Conservation (phyloP, 2,113 vertebrate species). For the Lophura nycthemera region DNA sequence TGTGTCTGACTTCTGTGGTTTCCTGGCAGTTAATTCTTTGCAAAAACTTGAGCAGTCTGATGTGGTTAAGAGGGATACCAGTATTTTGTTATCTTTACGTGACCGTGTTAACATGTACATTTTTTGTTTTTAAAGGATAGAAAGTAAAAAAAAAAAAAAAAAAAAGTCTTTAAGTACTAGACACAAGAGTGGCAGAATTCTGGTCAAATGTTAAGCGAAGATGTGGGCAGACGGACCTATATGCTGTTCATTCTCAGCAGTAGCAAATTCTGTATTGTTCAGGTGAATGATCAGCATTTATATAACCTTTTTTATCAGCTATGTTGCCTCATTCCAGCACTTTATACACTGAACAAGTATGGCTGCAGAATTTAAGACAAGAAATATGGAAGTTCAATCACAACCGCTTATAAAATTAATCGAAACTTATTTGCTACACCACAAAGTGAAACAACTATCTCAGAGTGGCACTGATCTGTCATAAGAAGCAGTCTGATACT, state of each 20-base stretch:
- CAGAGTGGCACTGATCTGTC: neutral
- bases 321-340: neutral
- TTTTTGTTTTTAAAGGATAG: neutral
- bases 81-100: neutral
- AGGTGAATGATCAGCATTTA: neutral
- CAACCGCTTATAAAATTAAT: neutral
- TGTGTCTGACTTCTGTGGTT: neutral
- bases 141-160: neutral
- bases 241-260: too few species aligned
- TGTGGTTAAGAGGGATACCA: neutral
- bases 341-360: neutral
- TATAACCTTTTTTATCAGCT: neutral
- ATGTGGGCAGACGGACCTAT: neutral
- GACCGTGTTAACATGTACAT: neutral
- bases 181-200: neutral
- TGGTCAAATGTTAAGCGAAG: neutral
- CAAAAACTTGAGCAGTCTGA: neutral
- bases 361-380: neutral
- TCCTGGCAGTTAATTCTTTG: neutral
- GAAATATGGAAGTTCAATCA: neutral
- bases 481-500: neutral
- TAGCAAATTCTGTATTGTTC: neutral
- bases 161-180: neutral
- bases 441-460: neutral
- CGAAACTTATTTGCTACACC: accelerated